phyloP scores from a whole-genome alignment of 1,140 invertebrate species.

The Apis mellifera region DNA sequence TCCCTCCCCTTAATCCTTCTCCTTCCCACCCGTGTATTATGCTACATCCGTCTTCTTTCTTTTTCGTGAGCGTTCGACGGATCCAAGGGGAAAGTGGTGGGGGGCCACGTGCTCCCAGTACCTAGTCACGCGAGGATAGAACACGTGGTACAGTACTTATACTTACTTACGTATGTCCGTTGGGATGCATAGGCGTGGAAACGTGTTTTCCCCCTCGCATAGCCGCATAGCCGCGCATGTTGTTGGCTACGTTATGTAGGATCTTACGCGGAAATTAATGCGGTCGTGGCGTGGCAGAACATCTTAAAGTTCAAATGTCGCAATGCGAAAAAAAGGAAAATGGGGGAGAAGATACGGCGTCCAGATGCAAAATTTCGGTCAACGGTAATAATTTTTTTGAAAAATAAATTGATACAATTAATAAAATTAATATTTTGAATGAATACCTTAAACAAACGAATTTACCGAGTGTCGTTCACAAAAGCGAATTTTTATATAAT shows the following conservation, averaged over 20 bases:
- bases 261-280: neutral
- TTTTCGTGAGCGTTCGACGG: conserved; percentile 27
- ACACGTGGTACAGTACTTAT: conserved; percentile 55
- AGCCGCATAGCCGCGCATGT: neutral
- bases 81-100: conserved; percentile 53
- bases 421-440: no score
- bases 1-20: neutral
- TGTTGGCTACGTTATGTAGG: neutral
- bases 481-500: no score
- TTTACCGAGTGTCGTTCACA: no score
- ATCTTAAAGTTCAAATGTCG: neutral
- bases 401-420: no score
- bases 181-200: conserved; percentile 49
- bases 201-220: conserved; percentile 3
- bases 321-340: neutral
- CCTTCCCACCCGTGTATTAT: conserved; percentile 4
- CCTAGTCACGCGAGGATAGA: conserved; percentile 63
- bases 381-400: no score
- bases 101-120: conserved; percentile 69
- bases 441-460: no score
- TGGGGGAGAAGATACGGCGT: neutral
- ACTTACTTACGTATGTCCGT: conserved; percentile 22
- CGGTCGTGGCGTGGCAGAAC: neutral
- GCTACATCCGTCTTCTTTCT: neutral
- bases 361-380: no score